Evolutionary conservation across 1,140 invertebrate species (phyloP), one percentile per base, ranked within the genome.

Genomic region (Leptopilina clavipes): DNA sequence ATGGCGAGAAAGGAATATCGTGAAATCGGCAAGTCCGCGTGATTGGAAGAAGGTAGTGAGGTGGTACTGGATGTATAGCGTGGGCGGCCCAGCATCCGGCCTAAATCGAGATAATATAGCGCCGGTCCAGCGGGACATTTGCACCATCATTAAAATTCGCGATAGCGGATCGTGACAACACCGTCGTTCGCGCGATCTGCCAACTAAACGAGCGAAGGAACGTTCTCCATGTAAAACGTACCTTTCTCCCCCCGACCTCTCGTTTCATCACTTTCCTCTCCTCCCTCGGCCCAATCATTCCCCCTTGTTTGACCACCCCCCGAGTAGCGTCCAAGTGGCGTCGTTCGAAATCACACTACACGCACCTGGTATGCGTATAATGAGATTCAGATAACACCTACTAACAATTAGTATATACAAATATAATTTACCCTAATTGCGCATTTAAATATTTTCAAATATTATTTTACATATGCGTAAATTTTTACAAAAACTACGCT

Each of bases 61-160:
- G 75, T 44, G 74, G 59, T 77, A 77, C 71, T 77, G 65, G 71
- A 71, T 73, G n/a, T n/a, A 75, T 77, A 84, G 89, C 89, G 89
- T 90, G 88, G 88, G 89, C 89, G 89, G 87, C 87, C 86, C 82
- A 83, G 85, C 86, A 90, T 90, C 89, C 89, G 89, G 89, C 88
- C 89, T 89, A 89, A 89, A 89, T 83, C 81, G 82, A 89, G 89
- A 90, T 90, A 90, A 90, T 90, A 90, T 88, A 90, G 86, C 85
- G 88, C 86, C 86, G 84, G 87, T 88, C 85, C 84, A 83, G 75
- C 82, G 84, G 83, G 88, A 90, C 89, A 90, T 90, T 90, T 90
- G 89, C 89, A 90, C 86, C 89, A 86, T 90, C 89, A 90, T 90
- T 90, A 90, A 90, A 90, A 90, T 90, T 90, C 89, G 89, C 89